These are phyloP conservation scores for Coracias cyanogaster DNA, from an alignment of 2,797 vertebrate genomes.

Conservation along the genomic window DNA sequence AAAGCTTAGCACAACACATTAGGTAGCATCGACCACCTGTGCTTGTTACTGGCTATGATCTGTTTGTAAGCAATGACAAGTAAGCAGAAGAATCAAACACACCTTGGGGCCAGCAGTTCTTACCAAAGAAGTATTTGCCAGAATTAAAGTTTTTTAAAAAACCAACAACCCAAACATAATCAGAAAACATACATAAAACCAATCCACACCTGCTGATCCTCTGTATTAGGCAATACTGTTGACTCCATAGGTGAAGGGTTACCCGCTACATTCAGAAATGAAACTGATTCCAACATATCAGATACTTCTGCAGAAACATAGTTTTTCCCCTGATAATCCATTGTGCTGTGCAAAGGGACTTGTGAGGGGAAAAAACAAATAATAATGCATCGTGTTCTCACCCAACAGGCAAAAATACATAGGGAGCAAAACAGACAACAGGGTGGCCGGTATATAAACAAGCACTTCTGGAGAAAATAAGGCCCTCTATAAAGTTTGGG, in stretches of 20 bases:
- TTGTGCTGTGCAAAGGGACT: neutral
- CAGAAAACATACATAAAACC: neutral
- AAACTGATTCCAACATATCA: neutral
- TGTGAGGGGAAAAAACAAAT: fast-evolving
- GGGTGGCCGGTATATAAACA: fast-evolving
- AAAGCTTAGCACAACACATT: neutral
- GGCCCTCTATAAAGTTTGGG: fast-evolving
- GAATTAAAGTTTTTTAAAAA: neutral
- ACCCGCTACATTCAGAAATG: neutral
- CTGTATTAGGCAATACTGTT: neutral
- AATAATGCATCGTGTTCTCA: neutral
- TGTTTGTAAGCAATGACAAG: neutral
- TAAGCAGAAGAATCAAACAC: neutral
- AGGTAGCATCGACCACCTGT: fast-evolving
- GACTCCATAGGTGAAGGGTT: constrained; percentile 20
- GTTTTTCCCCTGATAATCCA: neutral
- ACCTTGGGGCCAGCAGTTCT: neutral
- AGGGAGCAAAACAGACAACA: fast-evolving
- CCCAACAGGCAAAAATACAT: neutral
- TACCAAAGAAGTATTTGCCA: neutral
- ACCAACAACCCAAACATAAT: fast-evolving
- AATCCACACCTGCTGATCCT: constrained; percentile 39
- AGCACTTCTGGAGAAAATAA: fast-evolving
- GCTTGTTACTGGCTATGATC: neutral
- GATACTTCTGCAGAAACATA: neutral